Base-by-base conservation (phyloP, 1,140 invertebrate species). In the Reticulitermes speratus region DNA sequence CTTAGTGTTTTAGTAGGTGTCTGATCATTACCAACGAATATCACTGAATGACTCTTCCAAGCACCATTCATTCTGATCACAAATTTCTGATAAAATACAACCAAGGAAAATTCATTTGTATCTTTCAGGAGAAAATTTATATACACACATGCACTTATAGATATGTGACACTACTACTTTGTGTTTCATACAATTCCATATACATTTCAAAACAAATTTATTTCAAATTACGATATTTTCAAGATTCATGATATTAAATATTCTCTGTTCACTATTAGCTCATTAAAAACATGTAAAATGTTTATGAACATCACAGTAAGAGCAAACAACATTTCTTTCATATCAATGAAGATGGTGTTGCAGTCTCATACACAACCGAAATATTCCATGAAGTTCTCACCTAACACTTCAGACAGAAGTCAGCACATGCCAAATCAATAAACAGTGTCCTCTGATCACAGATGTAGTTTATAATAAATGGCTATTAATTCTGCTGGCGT, bases 41-140 rank as follows among this genome's bases (percentile, higher is more conserved):
- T 88, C 25, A 89, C 87, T 25, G 87, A 88, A 87, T 88, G 86
- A 86, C 88, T 89, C 83, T 89, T 90, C 19, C 11, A 6, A 55
- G 14, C 52, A 85, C 88, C 87, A 32, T 82, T 88, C 83, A 88
- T 87, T 87, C 87, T 87, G 45, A 75, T 30, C 65, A 75, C 65
- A 30, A 75, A 30, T 8, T 75, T 55, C 19, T 55, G 11, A 21
- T 16, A 55, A 16, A 48, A 55, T 55, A 55, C 19, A 21, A 21
- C 19, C 5, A 12, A 21, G 52, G 1, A 55, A 55, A 55, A 21
- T 55, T 21, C 14, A 55, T 55, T 21, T 55, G 16, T 55, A 55
- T 21, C 19, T 55, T 55, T 5, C 14, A 55, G 19, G 14, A 21
- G 48, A 48, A 48, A 48, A 11, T 6, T 48, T 12, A 48, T 48